Base-by-base conservation (phyloP, 2,888 invertebrate species). In the Drepanosiphum platanoidis region DNA sequence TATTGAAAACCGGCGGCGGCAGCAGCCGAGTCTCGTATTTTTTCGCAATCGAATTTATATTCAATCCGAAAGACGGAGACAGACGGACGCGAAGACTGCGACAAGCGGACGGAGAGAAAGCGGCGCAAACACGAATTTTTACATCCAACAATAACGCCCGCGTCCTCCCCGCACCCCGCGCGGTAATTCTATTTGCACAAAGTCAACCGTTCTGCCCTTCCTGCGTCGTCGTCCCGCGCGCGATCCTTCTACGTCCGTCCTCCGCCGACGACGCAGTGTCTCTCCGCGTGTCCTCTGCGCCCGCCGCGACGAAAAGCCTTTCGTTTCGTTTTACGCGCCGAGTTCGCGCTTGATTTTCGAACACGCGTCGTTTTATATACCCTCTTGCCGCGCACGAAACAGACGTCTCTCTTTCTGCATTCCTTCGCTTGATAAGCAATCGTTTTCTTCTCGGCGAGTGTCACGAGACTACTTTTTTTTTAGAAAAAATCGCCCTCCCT, bases 131-230 rank as follows among this genome's bases (percentile, higher is more conserved):
- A 64, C 61, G 64, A 61, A 83, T 36, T 83, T 74, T 83, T 61
- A 66, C 42, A 74, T 32, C 15, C 34, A 22, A 83, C 64, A 42
- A 82, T 46, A 72, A 68, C 30, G n/a, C 52, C 7, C 5, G 34
- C 30, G n/a, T 70, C 7, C 5, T 52, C 30, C 8, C 42, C 15
- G 46, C n/a, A n/a, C 46, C 34, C 8, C 61, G 15, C 27, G n/a
- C 8, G 22, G 72, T 72, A 81, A 81, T 81, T 72, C 71, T 81
- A 81, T 81, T 81, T 72, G 81, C 72, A 32, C 78, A 81, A 61
- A 81, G 81, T 81, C 81, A 58, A 70, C 52, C 52, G 66, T 68
- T 18, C 22, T 74, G 15, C 39, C 27, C 8, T 64, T 58, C 42
- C 66, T 39, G 15, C 42, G 39, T n/a, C n/a, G n/a, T n/a, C n/a